Percentiles rank a stretch among this genome's conserved stretches.
These are phyloP conservation scores for Symphodus melops DNA, from an alignment of 2,113 vertebrate species.

Conservation along the genomic window DNA sequence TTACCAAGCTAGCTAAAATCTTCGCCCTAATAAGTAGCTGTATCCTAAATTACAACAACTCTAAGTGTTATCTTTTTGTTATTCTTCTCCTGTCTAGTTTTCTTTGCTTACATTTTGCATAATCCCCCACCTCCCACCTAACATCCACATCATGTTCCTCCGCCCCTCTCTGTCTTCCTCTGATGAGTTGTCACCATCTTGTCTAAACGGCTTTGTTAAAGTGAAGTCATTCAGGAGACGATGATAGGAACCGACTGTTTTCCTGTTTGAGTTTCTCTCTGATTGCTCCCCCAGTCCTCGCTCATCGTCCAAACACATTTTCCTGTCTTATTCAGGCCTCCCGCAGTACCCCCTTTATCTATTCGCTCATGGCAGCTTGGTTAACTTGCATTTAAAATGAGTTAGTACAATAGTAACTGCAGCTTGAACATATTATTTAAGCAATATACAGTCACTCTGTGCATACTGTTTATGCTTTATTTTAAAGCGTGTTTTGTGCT, in stretches of 20 bases:
- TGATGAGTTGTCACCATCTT: conserved; percentile 69
- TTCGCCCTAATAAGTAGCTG: too few relatives aligned
- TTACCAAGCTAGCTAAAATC: too few relatives aligned
- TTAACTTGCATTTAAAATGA: conserved; percentile 34
- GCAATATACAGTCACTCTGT: conserved; percentile 12
- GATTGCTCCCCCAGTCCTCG: conserved; percentile 71
- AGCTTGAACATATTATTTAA: background rate
- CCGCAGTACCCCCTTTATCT: conserved; percentile 7
- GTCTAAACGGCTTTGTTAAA: conserved; percentile 59
- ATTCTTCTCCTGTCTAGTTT: conserved; percentile 18
- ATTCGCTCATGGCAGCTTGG: background rate
- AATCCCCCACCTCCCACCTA: conserved; percentile 35
- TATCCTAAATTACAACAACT: background rate
- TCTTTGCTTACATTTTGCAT: conserved; percentile 43
- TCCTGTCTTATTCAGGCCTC: conserved; percentile 31
- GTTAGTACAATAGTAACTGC: conserved; percentile 22
- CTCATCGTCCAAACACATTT: conserved; percentile 73
- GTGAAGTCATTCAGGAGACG: conserved; percentile 66
- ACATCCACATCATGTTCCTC: conserved; percentile 43
- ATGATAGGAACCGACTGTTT: conserved; percentile 68
- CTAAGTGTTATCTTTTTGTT: conserved; percentile 18
- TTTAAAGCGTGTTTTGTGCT: conserved; percentile 11
- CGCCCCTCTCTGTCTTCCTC: conserved; percentile 34
- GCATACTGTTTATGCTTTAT: conserved; percentile 14
- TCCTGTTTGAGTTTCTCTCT: conserved; percentile 76